phyloP scores from a whole-genome alignment of 2,113 vertebrate species.

The Paracanthobrama guichenoti region DNA sequence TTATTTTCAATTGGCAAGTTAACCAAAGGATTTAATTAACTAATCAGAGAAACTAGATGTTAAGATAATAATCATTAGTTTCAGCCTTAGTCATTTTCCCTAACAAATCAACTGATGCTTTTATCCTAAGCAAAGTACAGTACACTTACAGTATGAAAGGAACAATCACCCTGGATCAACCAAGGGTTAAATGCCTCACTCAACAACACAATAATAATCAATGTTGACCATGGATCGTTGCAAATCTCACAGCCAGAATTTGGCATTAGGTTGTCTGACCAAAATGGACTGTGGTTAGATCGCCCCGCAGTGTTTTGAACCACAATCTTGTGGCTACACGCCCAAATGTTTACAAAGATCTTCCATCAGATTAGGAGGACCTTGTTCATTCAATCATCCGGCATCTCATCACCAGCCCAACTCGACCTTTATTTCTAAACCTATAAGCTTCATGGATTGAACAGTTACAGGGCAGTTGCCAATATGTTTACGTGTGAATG shows the following conservation, averaged over 20 bases:
- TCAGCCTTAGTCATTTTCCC: not conserved
- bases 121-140: not conserved
- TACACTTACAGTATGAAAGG: not conserved
- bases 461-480: not conserved
- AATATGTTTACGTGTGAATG: constrained; percentile 20
- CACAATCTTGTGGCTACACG: not conserved
- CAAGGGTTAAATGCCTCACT: not conserved
- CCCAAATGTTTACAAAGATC: constrained; percentile 11
- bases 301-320: not conserved
- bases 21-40: not conserved
- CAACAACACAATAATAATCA: not conserved
- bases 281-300: not conserved
- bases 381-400: not conserved
- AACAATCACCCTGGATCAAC: not conserved
- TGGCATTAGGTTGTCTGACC: not conserved
- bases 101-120: not conserved
- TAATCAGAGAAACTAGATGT: not conserved
- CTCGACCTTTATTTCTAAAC: not conserved
- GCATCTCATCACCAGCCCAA: not conserved
- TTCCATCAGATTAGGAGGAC: not conserved
- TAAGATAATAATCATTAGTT: not conserved
- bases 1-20: not conserved
- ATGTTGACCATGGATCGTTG: not conserved
- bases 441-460: not conserved
- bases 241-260: not conserved